Evolutionary conservation across 1,140 invertebrate species (phyloP).

Genomic region (Triops longicaudatus): DNA sequence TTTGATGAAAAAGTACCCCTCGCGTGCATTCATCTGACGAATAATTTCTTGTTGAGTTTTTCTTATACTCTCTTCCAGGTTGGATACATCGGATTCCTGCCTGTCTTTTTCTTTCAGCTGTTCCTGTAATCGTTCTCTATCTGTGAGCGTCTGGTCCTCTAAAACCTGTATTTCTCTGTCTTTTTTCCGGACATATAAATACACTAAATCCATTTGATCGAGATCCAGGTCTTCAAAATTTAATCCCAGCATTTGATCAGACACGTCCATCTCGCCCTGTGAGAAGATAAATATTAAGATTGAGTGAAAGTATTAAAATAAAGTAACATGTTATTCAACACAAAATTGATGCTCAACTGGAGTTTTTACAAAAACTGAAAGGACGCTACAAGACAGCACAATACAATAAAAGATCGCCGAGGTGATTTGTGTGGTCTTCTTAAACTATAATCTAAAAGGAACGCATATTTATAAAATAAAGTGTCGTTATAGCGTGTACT

Average conservation of each 20-base stretch:
- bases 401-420: too few relatives aligned
- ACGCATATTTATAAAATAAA: too few relatives aligned
- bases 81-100: neutral
- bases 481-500: too few relatives aligned
- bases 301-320: too few relatives aligned
- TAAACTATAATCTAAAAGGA: too few relatives aligned
- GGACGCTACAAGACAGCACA: too few relatives aligned
- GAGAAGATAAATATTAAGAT: too few relatives aligned
- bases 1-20: neutral
- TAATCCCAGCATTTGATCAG: neutral
- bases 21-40: neutral
- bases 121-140: neutral
- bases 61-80: neutral
- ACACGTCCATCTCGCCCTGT: neutral
- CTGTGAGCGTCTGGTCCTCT: neutral
- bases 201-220: neutral
- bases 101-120: neutral
- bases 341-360: too few relatives aligned
- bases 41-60: neutral
- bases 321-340: too few relatives aligned
- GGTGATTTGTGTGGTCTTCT: too few relatives aligned
- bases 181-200: neutral
- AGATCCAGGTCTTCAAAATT: neutral
- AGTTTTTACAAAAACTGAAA: too few relatives aligned
- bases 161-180: neutral